A percentile compares a stretch with the other conserved stretches of the same genome.
Conservation (phyloP, 2,797 vertebrate species). For the Takifugu ocellatus region DNA sequence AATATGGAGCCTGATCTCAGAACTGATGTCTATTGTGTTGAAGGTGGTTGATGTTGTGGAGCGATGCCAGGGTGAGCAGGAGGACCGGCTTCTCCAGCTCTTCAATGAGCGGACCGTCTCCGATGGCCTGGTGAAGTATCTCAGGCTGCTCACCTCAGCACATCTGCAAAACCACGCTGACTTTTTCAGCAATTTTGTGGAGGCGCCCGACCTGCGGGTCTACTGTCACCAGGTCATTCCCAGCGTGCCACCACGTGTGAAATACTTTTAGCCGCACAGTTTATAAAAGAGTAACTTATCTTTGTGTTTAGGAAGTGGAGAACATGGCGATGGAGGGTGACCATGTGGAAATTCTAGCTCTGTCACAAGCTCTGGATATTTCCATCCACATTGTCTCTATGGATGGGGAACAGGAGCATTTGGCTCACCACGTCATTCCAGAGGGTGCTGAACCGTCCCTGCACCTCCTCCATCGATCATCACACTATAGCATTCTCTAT, state of each 20-base stretch:
- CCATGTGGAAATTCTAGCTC: constrained; percentile 79
- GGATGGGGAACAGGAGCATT: constrained; percentile 65
- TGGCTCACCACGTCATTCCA: constrained; percentile 78
- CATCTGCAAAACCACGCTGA: constrained; percentile 78
- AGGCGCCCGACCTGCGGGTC: constrained; percentile 74
- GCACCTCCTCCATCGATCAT: constrained; percentile 79
- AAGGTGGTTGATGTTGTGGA: constrained; percentile 80
- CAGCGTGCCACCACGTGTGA: constrained; percentile 40
- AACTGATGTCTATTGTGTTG: not conserved
- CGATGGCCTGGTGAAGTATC: constrained; percentile 78
- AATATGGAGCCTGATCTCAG: too few species aligned
- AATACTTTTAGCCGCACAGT: not conserved
- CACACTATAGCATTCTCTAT: constrained; percentile 79
- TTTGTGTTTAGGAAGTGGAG: constrained; percentile 74
- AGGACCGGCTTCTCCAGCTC: constrained; percentile 66
- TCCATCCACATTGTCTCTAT: constrained; percentile 75
- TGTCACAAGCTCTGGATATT: constrained; percentile 76
- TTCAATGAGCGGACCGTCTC: constrained; percentile 80
- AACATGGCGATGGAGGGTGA: constrained; percentile 79
- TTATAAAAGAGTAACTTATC: not conserved
- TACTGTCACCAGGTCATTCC: constrained; percentile 81
- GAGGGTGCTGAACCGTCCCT: constrained; percentile 69
- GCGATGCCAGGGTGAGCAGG: constrained; percentile 67
- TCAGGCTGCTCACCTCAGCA: constrained; percentile 82
- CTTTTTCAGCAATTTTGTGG: constrained; percentile 83